These are phyloP conservation scores for Sebastes jordani DNA, from an alignment of 2,797 vertebrate species.

Conservation along the genomic window DNA sequence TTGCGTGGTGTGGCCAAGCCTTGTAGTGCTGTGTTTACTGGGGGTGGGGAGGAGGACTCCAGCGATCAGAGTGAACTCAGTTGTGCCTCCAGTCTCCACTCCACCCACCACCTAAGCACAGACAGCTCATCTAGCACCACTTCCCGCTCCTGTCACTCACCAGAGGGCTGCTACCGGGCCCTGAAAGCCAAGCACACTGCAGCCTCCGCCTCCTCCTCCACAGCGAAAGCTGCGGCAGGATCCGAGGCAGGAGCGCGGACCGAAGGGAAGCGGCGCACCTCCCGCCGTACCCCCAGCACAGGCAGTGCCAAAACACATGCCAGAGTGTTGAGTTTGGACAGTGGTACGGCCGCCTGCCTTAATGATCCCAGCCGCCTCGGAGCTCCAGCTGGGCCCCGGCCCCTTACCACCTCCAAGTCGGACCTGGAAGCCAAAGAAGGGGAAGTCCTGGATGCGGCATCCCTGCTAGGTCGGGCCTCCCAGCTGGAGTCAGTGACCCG, in stretches of 20 bases:
- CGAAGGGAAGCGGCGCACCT: constrained; percentile 85
- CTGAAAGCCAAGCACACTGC: constrained; percentile 87
- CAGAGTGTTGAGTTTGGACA: constrained; percentile 95
- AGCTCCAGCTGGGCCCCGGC: constrained; percentile 88
- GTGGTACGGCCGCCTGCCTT: constrained; percentile 93
- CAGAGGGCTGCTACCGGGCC: constrained; percentile 88
- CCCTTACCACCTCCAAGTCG: constrained; percentile 98
- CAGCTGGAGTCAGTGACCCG: constrained; percentile 98
- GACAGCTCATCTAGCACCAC: constrained; percentile 95
- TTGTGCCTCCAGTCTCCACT: constrained; percentile 93
- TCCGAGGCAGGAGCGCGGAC: constrained; percentile 76
- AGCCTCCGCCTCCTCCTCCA: constrained; percentile 64
- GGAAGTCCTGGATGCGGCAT: constrained; percentile 96
- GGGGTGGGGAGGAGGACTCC: constrained; percentile 89
- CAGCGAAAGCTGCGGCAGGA: constrained; percentile 71
- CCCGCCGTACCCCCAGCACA: constrained; percentile 90
- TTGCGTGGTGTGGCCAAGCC: constrained; percentile 90
- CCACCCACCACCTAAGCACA: constrained; percentile 91
- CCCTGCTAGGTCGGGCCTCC: constrained; percentile 94
- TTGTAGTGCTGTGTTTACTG: constrained; percentile 89
- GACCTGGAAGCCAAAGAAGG: constrained; percentile 99
- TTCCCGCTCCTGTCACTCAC: constrained; percentile 93
- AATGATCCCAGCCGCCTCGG: constrained; percentile 90
- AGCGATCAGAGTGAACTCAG: constrained; percentile 98
- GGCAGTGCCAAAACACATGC: constrained; percentile 93